Base-by-base conservation (phyloP, 2,888 invertebrate genomes). In the Dynastes maya region DNA sequence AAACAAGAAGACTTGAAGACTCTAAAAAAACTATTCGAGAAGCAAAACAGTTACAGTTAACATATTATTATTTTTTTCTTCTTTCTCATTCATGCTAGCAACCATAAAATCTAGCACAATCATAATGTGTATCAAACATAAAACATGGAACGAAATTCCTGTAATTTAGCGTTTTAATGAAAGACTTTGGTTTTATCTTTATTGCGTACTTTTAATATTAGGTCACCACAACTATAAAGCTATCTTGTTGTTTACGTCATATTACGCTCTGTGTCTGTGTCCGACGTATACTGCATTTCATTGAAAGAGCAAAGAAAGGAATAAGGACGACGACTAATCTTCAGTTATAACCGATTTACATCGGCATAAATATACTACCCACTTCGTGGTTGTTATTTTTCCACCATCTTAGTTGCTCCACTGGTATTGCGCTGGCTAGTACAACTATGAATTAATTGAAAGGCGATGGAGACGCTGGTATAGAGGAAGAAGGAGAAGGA, bases 371-470 rank as follows among this genome's bases (percentile, higher is more conserved):
- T 45, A 51, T 68, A 68, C 68, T 49, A 49, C 68, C 68, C 68
- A 68, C 68, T 51, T 51, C 68, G 68, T 68, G 45, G 68, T 22
- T 49, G 68, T 68, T 68, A 68, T 68, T 68, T 68, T 68, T 68
- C 68, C 45, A 6, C 27, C n/a, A 49, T 51, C 37, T 0, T 40
- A 0, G 49, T 29, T 11, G 61, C 27, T 61, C 22, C 22, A 9
- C 22, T 61, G 29, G 3, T 61, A 61, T 61, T 61, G 68, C 68
- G 49, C 55, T 49, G 22, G 49, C 22, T 67, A 45, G 49, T 68
- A 68, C 49, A 51, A 68, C 68, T 49, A 68, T 68, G 68, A 49
- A 68, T 68, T 68, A 68, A 68, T 68, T 68, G 68, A 49, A 68
- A 51, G 49, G 27, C 67, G 45, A 40, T 27, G 27, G 22, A 67